Evolutionary conservation across 2,113 vertebrate genomes (phyloP).

Genomic region (Eretmochelys imbricata): DNA sequence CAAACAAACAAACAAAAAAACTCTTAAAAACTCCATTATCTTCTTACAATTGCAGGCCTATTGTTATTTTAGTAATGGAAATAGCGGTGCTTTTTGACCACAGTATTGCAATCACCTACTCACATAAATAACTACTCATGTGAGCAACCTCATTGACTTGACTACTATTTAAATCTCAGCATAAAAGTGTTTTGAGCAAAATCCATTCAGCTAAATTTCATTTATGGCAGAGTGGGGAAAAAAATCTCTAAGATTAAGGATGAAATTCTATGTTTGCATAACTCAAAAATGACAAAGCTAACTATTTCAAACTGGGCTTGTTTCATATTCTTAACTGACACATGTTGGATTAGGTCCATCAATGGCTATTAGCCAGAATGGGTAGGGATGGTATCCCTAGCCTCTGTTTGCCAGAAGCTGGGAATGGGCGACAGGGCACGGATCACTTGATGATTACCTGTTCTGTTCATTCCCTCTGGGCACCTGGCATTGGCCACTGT

Average conservation of each 20-base stretch:
- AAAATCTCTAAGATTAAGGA: background rate
- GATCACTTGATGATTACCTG: too few species aligned
- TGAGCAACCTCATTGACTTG: background rate
- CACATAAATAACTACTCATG: background rate
- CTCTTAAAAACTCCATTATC: background rate
- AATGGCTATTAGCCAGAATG: too few species aligned
- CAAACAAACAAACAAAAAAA: background rate
- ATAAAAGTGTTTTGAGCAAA: background rate
- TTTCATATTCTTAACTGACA: background rate
- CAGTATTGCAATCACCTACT: background rate
- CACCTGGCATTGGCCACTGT: too few species aligned
- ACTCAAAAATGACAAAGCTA: background rate
- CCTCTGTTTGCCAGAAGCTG: too few species aligned
- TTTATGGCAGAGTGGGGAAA: background rate
- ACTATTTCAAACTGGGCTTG: background rate
- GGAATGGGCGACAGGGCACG: too few species aligned
- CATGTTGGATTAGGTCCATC: background rate
- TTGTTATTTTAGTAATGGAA: background rate
- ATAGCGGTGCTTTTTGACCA: background rate
- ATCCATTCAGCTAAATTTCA: background rate
- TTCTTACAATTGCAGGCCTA: background rate
- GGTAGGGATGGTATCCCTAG: too few species aligned
- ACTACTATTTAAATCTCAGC: background rate
- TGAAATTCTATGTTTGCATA: background rate
- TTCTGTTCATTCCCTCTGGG: too few species aligned